phyloP scores from a whole-genome alignment of 1,140 invertebrate genomes.

The Sitophilus oryzae region DNA sequence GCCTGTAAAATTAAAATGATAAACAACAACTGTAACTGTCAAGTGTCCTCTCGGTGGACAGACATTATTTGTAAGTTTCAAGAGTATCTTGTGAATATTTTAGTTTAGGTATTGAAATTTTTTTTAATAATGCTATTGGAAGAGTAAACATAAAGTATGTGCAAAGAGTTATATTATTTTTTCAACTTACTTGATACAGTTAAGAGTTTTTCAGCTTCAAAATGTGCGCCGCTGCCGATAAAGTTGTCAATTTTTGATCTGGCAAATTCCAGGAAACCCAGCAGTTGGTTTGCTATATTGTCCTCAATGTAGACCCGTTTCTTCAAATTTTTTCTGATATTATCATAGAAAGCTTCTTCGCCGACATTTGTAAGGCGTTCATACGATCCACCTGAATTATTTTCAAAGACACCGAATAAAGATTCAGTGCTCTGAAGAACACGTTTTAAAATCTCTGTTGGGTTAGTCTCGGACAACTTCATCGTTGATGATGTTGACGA shows the following conservation, averaged over 20 bases:
- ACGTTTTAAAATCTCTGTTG: too few species aligned
- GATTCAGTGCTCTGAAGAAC: too few species aligned
- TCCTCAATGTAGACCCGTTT: neutral
- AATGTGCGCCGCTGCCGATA: neutral
- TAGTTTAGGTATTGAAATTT: too few species aligned
- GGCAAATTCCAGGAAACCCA: neutral
- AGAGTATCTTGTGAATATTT: too few species aligned
- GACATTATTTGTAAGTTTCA: too few species aligned
- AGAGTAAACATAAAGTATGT: too few species aligned
- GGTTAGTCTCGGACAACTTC: neutral
- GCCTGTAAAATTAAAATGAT: too few species aligned
- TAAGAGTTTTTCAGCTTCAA: neutral
- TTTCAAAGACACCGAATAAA: too few species aligned
- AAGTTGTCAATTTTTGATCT: neutral
- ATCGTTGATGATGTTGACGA: neutral
- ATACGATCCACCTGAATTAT: too few species aligned
- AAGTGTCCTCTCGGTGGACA: too few species aligned
- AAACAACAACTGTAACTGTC: too few species aligned
- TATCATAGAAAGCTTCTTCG: neutral
- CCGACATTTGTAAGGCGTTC: neutral
- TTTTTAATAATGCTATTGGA: too few species aligned
- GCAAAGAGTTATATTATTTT: neutral
- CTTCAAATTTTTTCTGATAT: neutral
- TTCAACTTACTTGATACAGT: conserved; percentile 1
- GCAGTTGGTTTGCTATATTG: neutral